phyloP scores from a whole-genome alignment of 2,888 invertebrate genomes.

The Oscheius onirici region DNA sequence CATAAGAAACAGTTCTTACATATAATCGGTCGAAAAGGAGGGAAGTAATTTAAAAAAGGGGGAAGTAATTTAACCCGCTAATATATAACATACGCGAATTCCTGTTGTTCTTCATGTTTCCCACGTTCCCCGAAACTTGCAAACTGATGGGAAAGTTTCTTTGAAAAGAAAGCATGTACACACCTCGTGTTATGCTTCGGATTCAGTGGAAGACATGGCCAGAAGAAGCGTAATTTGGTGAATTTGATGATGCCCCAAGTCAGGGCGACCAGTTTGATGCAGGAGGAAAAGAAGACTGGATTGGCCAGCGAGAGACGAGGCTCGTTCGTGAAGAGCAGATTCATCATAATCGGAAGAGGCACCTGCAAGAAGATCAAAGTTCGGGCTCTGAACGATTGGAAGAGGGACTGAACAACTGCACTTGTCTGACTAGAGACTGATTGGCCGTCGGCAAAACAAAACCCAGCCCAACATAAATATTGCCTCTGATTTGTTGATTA shows the following conservation, averaged over 20 bases:
- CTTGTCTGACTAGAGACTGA: too few species aligned
- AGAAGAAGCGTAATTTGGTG: constrained; percentile 71
- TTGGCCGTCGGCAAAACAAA: too few species aligned
- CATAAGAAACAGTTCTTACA: too few species aligned
- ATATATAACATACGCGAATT: neutral
- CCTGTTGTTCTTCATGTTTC: neutral
- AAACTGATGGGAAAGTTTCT: neutral
- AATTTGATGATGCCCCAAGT: constrained; percentile 71
- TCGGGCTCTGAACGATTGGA: neutral
- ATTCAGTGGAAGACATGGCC: constrained; percentile 68
- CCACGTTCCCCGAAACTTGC: neutral
- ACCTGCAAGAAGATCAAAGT: constrained; percentile 57
- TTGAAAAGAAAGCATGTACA: neutral
- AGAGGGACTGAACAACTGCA: too few species aligned
- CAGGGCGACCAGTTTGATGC: constrained; percentile 68
- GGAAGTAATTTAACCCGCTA: too few species aligned
- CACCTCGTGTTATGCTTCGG: constrained; percentile 67
- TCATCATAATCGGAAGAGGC: constrained; percentile 67
- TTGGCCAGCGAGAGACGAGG: constrained; percentile 66
- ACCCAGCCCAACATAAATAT: too few species aligned
- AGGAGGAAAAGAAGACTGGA: constrained; percentile 68
- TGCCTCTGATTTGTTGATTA: too few species aligned
- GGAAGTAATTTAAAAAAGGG: too few species aligned
- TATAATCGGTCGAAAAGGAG: too few species aligned
- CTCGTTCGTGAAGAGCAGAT: constrained; percentile 69